Evolutionary conservation across 2,888 invertebrate species (phyloP).

Genomic region (Helobdella robusta): DNA sequence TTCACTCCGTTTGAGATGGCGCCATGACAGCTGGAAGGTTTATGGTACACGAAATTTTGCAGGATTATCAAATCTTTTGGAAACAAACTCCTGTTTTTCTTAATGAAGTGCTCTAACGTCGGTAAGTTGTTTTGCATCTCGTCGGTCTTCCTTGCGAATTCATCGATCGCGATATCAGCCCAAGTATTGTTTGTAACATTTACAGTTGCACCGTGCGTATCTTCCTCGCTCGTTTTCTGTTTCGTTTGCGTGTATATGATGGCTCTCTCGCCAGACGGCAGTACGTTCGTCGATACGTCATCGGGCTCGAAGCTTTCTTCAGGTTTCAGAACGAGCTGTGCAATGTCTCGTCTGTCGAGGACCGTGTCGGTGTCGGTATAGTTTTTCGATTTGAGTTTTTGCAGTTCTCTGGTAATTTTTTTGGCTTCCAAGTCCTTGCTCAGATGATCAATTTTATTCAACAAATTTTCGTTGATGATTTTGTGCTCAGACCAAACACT

Average conservation of each 20-base stretch:
- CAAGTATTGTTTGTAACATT: neutral
- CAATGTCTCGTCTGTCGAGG: too few species aligned
- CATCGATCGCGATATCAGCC: conserved; percentile 32
- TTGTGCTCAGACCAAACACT: too few species aligned
- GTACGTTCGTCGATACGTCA: neutral
- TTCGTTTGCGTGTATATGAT: neutral
- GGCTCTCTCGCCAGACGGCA: conserved; percentile 1
- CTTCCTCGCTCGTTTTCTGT: conserved; percentile 1
- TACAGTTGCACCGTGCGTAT: neutral
- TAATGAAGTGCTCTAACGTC: conserved; percentile 35
- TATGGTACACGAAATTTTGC: conserved; percentile 25
- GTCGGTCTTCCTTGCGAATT: conserved; percentile 29
- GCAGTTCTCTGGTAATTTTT: too few species aligned
- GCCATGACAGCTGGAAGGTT: conserved; percentile 11
- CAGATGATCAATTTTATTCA: too few species aligned
- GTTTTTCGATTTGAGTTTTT: too few species aligned
- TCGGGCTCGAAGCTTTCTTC: conserved; percentile 11
- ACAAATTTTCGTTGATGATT: too few species aligned
- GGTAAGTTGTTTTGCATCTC: conserved; percentile 31
- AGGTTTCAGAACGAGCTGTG: conserved; percentile 1
- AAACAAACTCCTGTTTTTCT: conserved; percentile 33
- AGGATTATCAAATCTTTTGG: conserved; percentile 35
- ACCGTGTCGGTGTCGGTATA: too few species aligned
- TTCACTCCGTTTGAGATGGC: neutral
- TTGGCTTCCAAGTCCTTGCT: too few species aligned